Percentiles rank a stretch among this genome's conserved stretches.
These are phyloP conservation scores for Muscicapa adusta DNA, from an alignment of 2,113 vertebrate species.

Conservation along the genomic window DNA sequence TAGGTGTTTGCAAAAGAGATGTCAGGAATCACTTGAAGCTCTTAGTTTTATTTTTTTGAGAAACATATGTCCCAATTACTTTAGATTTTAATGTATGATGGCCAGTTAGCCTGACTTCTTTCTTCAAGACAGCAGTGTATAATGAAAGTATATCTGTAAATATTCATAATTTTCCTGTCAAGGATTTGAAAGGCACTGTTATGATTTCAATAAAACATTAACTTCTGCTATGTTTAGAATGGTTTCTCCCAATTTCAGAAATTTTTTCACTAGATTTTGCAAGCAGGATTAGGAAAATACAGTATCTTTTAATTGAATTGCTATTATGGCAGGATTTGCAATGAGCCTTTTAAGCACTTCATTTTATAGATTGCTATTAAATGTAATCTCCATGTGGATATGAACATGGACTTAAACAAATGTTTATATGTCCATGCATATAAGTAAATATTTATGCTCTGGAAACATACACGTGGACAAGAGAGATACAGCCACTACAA, in stretches of 20 bases:
- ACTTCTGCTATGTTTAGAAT: slow-evolving; percentile 39
- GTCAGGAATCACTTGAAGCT: background rate
- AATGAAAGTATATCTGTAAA: slow-evolving; percentile 10
- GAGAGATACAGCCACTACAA: background rate
- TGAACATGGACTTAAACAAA: background rate
- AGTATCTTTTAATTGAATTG: slow-evolving; percentile 14
- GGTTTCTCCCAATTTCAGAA: slow-evolving; percentile 37
- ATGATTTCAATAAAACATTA: slow-evolving; percentile 28
- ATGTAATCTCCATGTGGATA: background rate
- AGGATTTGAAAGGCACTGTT: slow-evolving; percentile 26
- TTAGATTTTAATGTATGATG: background rate
- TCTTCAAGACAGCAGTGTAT: slow-evolving; percentile 1
- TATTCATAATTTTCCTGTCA: slow-evolving; percentile 25
- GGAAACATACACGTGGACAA: background rate
- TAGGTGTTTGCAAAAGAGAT: background rate
- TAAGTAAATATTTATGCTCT: background rate
- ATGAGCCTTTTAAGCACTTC: background rate
- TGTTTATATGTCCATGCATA: background rate
- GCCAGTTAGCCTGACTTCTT: background rate
- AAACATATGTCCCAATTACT: background rate
- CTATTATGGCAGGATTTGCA: background rate
- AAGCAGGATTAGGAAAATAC: slow-evolving; percentile 8
- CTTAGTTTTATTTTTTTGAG: background rate
- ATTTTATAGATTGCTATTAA: background rate
- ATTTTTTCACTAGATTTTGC: slow-evolving; percentile 39